Evolutionary conservation across 2,888 invertebrate genomes (phyloP), one percentile per base, ranked within the genome.

Genomic region (Eupithecia pulchellata): DNA sequence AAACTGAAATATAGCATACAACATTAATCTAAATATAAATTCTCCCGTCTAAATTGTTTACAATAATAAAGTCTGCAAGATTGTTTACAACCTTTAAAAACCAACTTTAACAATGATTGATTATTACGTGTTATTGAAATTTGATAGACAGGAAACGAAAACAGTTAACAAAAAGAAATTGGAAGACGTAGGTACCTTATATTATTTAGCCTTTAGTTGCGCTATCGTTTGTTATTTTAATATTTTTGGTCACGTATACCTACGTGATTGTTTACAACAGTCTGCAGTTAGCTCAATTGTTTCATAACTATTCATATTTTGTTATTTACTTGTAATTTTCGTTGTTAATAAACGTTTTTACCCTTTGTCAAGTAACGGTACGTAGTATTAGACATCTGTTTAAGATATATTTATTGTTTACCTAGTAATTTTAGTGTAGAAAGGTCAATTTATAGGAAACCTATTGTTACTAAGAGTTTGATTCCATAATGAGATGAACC

Each of bases 51-150:
- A 65, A 62, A 66, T 55, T 64, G 65, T 29, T 70, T 71, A 62
- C 27, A 64, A 29, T 66, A 63, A 52, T 68, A 30, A 47, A 69
- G 34, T 58, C 64, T 64, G 68, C 58, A 32, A 64, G 42, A 52
- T 69, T 55, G 55, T 57, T 57, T 55, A 20, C 32, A 69, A 65
- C 27, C 29, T 73, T 69, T 72, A 66, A 68, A 73, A 75, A 75
- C 72, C 29, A 62, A 68, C 57, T 25, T 36, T 69, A 71, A 66
- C 42, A 68, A 30, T 70, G 72, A 75, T 75, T 71, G 68, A 75
- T 72, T 71, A 60, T 30, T 75, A 72, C 70, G 70, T 73, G 69
- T 58, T 66, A 36, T 63, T 42, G 68, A 70, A 61, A 60, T 69
- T 58, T 72, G 71, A 73, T 69, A 62, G 69, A 73, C 73, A 61